Evolutionary conservation across 1,140 invertebrate species (phyloP).

Genomic region (Maniola jurtina): DNA sequence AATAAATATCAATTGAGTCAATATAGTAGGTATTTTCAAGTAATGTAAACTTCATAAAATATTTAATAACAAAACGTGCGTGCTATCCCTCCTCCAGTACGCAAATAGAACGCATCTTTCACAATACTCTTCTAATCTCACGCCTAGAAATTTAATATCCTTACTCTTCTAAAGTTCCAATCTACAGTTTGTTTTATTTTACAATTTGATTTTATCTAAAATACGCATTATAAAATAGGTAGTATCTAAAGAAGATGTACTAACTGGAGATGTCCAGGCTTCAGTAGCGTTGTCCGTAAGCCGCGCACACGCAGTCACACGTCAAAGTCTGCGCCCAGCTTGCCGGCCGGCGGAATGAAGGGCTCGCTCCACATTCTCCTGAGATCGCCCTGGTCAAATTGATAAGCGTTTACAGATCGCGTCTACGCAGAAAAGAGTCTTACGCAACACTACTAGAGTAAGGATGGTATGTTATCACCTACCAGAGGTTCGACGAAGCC

Average conservation of each 20-base stretch:
- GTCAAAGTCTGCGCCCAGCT: conserved; percentile 76
- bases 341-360: conserved; percentile 90
- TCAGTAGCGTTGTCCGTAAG: not conserved
- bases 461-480: too few relatives aligned
- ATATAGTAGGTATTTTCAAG: not conserved
- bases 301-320: conserved; percentile 51
- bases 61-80: not conserved
- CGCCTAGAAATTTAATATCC: conserved; percentile 3
- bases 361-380: conserved; percentile 98
- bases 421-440: conserved; percentile 82
- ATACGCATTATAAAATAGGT: conserved; percentile 14
- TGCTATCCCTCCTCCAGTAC: not conserved
- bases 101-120: not conserved
- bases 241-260: conserved; percentile 19
- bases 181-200: conserved; percentile 10
- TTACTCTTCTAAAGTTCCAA: conserved; percentile 3
- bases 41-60: conserved; percentile 1
- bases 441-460: too few relatives aligned
- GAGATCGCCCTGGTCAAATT: conserved; percentile 90
- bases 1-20: not conserved
- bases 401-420: not conserved
- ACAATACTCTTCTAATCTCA: not conserved
- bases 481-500: too few relatives aligned
- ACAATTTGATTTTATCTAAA: conserved; percentile 16
- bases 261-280: conserved; percentile 17